Percentiles rank a stretch among this genome's conserved stretches.
These are phyloP conservation scores for Athetis lepigone DNA, from an alignment of 2,888 invertebrate genomes.

Conservation along the genomic window DNA sequence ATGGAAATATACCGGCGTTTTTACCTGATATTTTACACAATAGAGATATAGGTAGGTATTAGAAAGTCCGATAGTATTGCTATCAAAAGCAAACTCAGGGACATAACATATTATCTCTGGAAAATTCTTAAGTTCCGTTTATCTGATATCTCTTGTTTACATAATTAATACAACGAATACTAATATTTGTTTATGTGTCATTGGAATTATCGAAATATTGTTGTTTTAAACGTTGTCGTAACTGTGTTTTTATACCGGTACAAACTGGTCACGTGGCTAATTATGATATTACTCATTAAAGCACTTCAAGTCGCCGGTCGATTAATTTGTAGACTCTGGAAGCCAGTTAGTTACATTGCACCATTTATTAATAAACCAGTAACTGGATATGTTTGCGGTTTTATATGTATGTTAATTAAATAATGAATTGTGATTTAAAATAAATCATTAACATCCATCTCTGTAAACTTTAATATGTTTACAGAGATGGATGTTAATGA, in stretches of 20 bases:
- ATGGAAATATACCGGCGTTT: conserved; percentile 45
- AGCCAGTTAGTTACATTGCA: not conserved
- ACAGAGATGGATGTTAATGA: no score
- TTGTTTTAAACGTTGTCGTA: conserved; percentile 24
- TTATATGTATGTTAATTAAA: conserved; percentile 4
- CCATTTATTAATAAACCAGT: not conserved
- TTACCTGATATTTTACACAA: conserved; percentile 29
- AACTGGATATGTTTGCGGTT: not conserved
- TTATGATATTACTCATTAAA: not conserved
- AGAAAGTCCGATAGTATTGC: conserved; percentile 39
- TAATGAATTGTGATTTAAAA: no score
- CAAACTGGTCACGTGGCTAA: conserved; percentile 8
- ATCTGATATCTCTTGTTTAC: conserved; percentile 66
- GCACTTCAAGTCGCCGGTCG: conserved; percentile 8
- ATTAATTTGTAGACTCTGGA: conserved; percentile 4
- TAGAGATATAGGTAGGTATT: conserved; percentile 36
- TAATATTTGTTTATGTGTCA: conserved; percentile 61
- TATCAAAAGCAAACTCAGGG: conserved; percentile 58
- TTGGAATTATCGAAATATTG: conserved; percentile 54
- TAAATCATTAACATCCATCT: no score
- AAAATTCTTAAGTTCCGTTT: conserved; percentile 64
- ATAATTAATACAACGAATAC: conserved; percentile 48
- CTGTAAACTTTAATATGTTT: no score
- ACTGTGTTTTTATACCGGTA: conserved; percentile 21
- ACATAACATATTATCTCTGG: conserved; percentile 51